Base-by-base conservation (phyloP, 2,797 vertebrate genomes). In the Bucorvus abyssinicus region DNA sequence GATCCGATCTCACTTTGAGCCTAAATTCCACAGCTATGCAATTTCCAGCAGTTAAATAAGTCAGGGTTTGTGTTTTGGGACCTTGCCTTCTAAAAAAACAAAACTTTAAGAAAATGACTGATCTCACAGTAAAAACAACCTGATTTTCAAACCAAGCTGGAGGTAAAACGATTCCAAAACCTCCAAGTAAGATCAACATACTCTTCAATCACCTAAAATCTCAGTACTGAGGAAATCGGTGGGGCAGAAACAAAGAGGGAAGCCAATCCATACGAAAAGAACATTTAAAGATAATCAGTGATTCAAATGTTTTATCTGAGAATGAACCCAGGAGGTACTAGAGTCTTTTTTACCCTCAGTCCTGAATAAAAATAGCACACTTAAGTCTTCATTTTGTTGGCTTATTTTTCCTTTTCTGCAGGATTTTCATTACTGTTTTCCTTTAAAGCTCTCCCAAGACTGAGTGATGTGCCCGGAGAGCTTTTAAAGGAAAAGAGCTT, bases 331-430 rank as follows among this genome's bases (percentile, higher is more conserved):
- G 40, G 18, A 80, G 89, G 75, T 71, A 80, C 2, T 9, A n/a
- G 8, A 74, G 52, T 11, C 24, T 70, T 64, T 88, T 71, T 91
- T 80, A 76, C 78, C 65, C 47, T 34, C 29, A 89, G 59, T 47
- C 30, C 61, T 47, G 45, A 78, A 92, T 91, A 91, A 96, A 94
- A 96, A 91, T 78, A 93, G 79, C n/a, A 70, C 26, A 32, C 19
- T 92, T 89, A 88, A 84, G 73, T 79, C 73, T 95, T 95, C 61
- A 92, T 95, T 96, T 92, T 92, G 24, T 86, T 95, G 61, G 64
- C 77, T 93, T 84, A 85, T 94, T 96, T 95, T 95, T 84, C 59
- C 40, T 92, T 87, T 95, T 89, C 93, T 96, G 91, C 63, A 89
- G 68, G 53, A 94, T 96, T 93, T 97, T 90, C 80, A 89, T 84